Evolutionary conservation across 2,113 vertebrate genomes (phyloP).

Genomic region (Progne subis): DNA sequence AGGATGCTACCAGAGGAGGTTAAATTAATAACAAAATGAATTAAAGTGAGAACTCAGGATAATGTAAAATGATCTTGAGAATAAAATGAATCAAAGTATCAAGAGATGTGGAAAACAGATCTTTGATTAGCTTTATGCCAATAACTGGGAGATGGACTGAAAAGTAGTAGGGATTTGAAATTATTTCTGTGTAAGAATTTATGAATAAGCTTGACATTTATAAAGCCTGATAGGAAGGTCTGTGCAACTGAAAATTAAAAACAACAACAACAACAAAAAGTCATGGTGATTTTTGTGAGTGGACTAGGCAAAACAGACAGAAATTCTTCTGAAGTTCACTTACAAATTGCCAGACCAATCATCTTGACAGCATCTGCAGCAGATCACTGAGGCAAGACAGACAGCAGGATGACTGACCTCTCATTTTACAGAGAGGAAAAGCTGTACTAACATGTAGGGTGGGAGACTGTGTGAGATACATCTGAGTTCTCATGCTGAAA

Average conservation of each 20-base stretch:
- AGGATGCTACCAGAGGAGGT: not conserved
- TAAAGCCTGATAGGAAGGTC: not conserved
- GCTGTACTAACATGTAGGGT: not conserved
- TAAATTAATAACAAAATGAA: not conserved
- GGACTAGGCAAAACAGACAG: not conserved
- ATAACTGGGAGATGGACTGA: not conserved
- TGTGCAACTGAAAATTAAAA: not conserved
- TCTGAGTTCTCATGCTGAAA: not conserved
- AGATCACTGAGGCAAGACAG: not conserved
- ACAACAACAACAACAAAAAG: not conserved
- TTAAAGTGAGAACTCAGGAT: not conserved
- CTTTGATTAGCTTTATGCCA: not conserved
- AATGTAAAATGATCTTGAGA: not conserved
- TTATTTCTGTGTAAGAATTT: not conserved
- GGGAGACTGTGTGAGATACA: fast-evolving
- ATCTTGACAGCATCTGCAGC: not conserved
- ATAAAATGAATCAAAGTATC: not conserved
- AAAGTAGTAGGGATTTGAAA: not conserved
- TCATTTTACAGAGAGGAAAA: not conserved
- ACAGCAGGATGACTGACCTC: not conserved
- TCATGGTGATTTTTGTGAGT: not conserved
- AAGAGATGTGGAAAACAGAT: not conserved
- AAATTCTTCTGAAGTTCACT: not conserved
- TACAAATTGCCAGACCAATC: not conserved
- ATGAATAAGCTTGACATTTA: not conserved